A percentile compares a stretch with the other conserved stretches of the same genome.
Evolutionary conservation across 2,113 vertebrate genomes (phyloP).

Genomic region (Speoplatyrhinus poulsoni): DNA sequence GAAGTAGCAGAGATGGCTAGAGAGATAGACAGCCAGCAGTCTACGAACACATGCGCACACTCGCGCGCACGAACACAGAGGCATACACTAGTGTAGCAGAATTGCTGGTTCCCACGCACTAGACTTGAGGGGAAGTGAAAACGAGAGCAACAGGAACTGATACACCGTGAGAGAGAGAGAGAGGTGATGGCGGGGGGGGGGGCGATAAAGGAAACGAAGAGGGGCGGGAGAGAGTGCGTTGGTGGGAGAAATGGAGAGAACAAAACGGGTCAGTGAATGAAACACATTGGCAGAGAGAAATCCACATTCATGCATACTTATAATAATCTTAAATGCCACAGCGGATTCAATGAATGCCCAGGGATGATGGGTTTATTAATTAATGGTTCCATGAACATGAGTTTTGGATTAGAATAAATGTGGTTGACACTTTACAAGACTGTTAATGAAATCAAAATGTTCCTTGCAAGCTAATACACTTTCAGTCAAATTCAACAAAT

Average conservation of each 20-base stretch:
- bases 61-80: slow-evolving; percentile 12
- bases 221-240: slow-evolving; percentile 5
- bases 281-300: too few relatives aligned
- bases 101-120: slow-evolving; percentile 72
- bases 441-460: too few relatives aligned
- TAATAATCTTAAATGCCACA: too few relatives aligned
- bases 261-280: too few relatives aligned
- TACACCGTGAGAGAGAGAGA: slow-evolving; percentile 61
- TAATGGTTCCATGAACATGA: too few relatives aligned
- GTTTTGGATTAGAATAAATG: too few relatives aligned
- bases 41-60: neutral
- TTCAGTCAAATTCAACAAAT: too few relatives aligned
- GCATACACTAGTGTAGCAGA: slow-evolving; percentile 52
- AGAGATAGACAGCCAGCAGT: slow-evolving; percentile 36
- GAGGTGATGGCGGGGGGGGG: slow-evolving; percentile 30
- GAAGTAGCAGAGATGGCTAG: slow-evolving; percentile 43
- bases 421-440: too few relatives aligned
- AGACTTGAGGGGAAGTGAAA: slow-evolving; percentile 74
- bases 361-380: too few relatives aligned
- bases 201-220: slow-evolving; percentile 6
- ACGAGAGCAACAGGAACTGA: slow-evolving; percentile 75
- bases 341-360: too few relatives aligned
- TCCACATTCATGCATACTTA: too few relatives aligned
- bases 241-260: neutral
- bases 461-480: too few relatives aligned